These are phyloP conservation scores for Melanogrammus aeglefinus DNA, from an alignment of 2,797 vertebrate genomes.

Conservation along the genomic window DNA sequence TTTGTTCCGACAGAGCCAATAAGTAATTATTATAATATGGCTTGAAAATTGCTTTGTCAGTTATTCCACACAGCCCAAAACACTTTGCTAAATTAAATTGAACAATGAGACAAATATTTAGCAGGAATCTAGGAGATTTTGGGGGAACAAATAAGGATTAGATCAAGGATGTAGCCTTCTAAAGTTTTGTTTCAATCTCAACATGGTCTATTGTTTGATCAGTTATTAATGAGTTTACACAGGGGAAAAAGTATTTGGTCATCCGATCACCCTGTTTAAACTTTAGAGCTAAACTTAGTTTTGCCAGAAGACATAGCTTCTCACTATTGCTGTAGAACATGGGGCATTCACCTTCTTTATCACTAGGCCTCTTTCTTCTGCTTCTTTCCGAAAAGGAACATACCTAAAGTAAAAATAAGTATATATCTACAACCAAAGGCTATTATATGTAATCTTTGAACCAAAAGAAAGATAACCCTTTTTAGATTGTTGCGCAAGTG, in stretches of 20 bases:
- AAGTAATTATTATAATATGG: background rate
- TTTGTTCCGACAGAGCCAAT: background rate
- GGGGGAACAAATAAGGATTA: background rate
- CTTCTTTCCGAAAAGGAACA: no score
- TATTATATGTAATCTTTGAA: constrained; percentile 11
- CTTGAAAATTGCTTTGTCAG: background rate
- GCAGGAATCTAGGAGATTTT: background rate
- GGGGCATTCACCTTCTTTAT: no score
- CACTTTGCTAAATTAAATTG: background rate
- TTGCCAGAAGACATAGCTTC: constrained; percentile 42
- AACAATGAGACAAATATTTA: background rate
- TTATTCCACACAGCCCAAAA: background rate
- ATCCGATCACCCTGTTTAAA: constrained; percentile 41
- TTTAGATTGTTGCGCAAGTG: no score
- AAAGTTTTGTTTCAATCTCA: background rate
- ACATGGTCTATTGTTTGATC: background rate
- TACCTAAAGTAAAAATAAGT: no score
- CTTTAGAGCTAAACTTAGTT: constrained; percentile 50
- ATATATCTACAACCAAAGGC: no score
- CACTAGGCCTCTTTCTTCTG: no score
- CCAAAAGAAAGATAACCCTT: no score
- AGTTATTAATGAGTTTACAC: constrained; percentile 10
- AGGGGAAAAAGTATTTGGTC: constrained; percentile 35
- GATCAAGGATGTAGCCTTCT: background rate
- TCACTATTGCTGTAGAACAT: constrained; percentile 31